Percentiles rank a stretch among this genome's conserved stretches.
Conservation (phyloP, 2,797 vertebrate species). For the Anisognathus igniventris region DNA sequence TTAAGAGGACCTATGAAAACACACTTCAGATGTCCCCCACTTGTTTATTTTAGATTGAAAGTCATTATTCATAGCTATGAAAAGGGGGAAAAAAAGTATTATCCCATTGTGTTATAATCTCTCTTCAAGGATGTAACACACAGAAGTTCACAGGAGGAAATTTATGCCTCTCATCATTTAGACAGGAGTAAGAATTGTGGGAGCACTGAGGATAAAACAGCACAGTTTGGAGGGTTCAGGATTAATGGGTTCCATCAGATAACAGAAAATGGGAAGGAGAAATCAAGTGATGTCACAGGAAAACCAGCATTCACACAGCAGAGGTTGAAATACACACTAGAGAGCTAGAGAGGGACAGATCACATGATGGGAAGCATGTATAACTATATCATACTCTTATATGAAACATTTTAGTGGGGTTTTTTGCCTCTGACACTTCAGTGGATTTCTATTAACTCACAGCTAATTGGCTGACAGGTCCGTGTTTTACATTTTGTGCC, state of each 20-base stretch:
- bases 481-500: neutral
- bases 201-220: neutral
- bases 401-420: neutral
- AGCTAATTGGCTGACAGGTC: neutral
- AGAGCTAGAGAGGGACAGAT: neutral
- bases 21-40: neutral
- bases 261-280: neutral
- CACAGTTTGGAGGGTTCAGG: neutral
- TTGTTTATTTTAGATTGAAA: neutral
- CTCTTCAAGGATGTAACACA: neutral
- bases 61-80: neutral
- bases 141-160: neutral
- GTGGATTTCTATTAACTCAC: neutral
- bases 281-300: neutral
- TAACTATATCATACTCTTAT: neutral
- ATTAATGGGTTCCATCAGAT: neutral
- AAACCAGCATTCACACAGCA: neutral
- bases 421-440: neutral
- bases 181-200: neutral
- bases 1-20: neutral
- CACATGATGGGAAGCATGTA: rapidly evolving
- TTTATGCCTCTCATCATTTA: neutral
- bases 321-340: neutral
- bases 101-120: neutral
- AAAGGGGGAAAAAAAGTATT: neutral